Evolutionary conservation across 2,888 invertebrate genomes (phyloP).

Genomic region (Philopedon plagiatum): DNA sequence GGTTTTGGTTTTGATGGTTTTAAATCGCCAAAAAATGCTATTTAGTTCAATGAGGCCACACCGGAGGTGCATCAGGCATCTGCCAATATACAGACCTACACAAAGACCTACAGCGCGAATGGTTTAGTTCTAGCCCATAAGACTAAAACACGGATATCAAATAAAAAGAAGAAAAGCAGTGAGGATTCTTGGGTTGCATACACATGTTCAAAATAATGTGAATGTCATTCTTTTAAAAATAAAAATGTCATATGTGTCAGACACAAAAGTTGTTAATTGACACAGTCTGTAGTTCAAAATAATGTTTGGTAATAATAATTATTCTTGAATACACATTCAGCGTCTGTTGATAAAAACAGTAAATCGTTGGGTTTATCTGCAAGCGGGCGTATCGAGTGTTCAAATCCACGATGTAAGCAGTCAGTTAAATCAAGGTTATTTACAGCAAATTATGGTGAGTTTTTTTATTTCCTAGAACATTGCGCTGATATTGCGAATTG

Average conservation of each 20-base stretch:
- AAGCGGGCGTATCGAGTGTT: not conserved
- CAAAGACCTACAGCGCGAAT: too few species aligned
- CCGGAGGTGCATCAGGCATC: too few species aligned
- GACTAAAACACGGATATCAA: not conserved
- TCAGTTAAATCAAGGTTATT: constrained; percentile 18
- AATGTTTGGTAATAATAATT: not conserved
- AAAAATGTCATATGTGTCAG: not conserved
- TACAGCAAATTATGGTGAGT: constrained; percentile 14
- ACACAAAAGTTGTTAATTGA: not conserved
- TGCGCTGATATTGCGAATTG: not conserved
- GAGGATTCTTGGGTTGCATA: too few species aligned
- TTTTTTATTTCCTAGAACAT: not conserved
- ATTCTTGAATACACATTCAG: not conserved
- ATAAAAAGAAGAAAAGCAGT: not conserved
- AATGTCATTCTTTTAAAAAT: not conserved
- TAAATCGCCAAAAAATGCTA: too few species aligned
- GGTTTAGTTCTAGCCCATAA: too few species aligned
- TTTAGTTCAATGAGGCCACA: too few species aligned
- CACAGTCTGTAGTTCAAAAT: too few species aligned
- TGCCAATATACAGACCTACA: too few species aligned
- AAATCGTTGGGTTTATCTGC: constrained; percentile 7
- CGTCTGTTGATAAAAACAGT: not conserved
- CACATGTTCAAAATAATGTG: too few species aligned
- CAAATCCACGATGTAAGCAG: constrained; percentile 10
- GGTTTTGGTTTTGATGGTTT: too few species aligned